phyloP scores from a whole-genome alignment of 2,113 vertebrate species.

The Lagopus leucura region DNA sequence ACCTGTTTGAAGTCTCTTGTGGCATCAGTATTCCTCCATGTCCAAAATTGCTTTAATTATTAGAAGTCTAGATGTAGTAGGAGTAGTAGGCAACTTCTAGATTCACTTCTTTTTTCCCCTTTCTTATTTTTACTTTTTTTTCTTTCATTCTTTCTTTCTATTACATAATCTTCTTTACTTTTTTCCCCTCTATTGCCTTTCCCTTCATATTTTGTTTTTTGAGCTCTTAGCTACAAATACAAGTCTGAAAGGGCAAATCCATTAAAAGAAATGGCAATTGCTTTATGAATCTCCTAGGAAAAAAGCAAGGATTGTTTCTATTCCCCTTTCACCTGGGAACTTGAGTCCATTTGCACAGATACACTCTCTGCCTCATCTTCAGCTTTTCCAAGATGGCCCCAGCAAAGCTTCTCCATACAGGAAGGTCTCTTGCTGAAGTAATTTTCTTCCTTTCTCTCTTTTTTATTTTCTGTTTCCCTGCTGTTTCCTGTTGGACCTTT shows the following conservation, averaged over 20 bases:
- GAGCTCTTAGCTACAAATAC: constrained; percentile 16
- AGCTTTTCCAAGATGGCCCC: not conserved
- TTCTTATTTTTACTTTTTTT: not conserved
- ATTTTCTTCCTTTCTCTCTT: no score
- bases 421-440: not conserved
- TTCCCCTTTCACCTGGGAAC: not conserved
- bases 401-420: not conserved
- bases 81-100: no score
- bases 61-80: not conserved
- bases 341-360: not conserved
- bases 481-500: not conserved
- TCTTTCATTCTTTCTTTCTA: not conserved
- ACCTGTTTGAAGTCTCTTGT: not conserved
- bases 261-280: constrained; percentile 37
- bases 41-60: not conserved
- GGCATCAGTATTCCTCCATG: not conserved
- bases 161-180: not conserved
- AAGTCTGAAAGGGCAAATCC: constrained; percentile 44
- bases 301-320: not conserved
- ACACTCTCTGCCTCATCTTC: not conserved
- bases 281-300: constrained; percentile 11
- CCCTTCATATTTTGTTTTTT: not conserved
- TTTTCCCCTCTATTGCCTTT: not conserved
- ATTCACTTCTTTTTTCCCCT: not conserved
- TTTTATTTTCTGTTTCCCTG: not conserved